Base-by-base conservation (phyloP, 1,140 invertebrate species). In the Penaeus japonicus region DNA sequence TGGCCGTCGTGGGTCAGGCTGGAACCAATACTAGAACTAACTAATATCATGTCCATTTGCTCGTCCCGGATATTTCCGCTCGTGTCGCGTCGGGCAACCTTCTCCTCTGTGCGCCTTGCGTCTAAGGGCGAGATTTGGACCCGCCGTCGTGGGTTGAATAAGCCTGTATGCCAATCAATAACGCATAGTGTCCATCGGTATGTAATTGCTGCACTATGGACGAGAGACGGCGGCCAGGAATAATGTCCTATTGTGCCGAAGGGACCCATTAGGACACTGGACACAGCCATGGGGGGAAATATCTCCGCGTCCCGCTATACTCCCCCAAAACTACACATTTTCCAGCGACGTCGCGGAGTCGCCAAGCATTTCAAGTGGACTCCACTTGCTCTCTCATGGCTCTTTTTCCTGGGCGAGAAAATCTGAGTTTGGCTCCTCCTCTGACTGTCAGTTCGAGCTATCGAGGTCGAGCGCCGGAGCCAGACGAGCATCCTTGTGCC, bases 211-310 rank as follows among this genome's bases (percentile, higher is more conserved):
- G 78, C 70, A 78, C 79, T 88, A 83, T 84, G 86, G 86, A 62
- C 79, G 80, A 30, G 80, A 32, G 80, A 35, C 65, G 78, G n/a
- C 54, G 80, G 54, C 35, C 20, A 81, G 86, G 80, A 83, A 75
- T 88, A 84, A 88, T 88, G 86, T 88, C 80, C 79, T 83, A 88
- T 88, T 84, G 86, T 88, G 86, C 86, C 80, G 27, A 75, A 15
- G 86, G 86, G 86, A 88, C 62, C 86, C 86, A 88, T 88, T 87
- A 78, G 70, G 65, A 88, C 80, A 84, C 80, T 88, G 86, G 86
- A 88, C 86, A 88, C n/a, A 75, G 30, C 79, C 70, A 53, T 84
- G 62, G 62, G 30, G 39, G 65, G 78, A 54, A 47, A 47, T 47
- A 47, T 47, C 39, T 47, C 39, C 39, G 39, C 39, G 12, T 47